Conservation (phyloP, 2,113 vertebrate genomes). For the Rallus limicola region DNA sequence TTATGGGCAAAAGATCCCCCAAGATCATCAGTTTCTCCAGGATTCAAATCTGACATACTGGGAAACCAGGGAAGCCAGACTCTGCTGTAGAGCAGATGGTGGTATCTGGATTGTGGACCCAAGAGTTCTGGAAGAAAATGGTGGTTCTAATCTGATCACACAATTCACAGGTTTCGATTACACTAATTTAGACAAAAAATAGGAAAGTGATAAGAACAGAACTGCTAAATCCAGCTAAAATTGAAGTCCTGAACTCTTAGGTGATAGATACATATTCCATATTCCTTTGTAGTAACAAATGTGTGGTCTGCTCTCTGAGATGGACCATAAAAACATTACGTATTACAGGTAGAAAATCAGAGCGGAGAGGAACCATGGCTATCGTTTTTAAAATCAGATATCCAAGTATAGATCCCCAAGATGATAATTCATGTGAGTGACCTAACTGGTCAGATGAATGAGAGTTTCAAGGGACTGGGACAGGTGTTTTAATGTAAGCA, state of each 20-base stretch:
- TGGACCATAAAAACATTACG: neutral
- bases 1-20: neutral
- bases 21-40: neutral
- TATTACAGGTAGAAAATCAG: neutral
- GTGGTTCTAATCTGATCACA: neutral
- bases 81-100: neutral
- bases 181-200: neutral
- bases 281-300: neutral
- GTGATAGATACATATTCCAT: neutral
- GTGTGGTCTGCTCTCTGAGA: neutral
- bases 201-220: neutral
- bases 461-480: neutral
- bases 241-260: neutral
- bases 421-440: neutral
- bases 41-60: neutral
- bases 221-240: neutral
- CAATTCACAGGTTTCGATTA: neutral
- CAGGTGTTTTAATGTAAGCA: neutral
- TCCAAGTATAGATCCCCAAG: neutral
- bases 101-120: neutral
- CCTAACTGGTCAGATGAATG: neutral
- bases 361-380: neutral
- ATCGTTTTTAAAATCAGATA: neutral
- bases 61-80: neutral
- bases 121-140: neutral